Percentiles rank a stretch among this genome's conserved stretches.
These are phyloP conservation scores for Zaprionus inermis DNA, from an alignment of 1,140 invertebrate species.

Conservation along the genomic window DNA sequence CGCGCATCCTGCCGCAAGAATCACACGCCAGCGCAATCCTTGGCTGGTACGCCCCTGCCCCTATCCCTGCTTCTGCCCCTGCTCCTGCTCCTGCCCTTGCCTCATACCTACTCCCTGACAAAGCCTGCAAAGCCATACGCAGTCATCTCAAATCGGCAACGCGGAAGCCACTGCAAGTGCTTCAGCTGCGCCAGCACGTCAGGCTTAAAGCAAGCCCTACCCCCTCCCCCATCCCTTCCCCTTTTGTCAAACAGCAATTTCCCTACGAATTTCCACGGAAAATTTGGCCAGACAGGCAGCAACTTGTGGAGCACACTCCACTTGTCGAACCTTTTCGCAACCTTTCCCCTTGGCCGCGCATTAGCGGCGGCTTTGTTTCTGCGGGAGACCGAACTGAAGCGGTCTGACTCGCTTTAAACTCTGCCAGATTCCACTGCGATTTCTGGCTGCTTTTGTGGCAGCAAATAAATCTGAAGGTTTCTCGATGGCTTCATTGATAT, in stretches of 20 bases:
- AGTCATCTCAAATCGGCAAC: not conserved
- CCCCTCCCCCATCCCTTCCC: too few species aligned
- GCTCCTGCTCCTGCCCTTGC: not conserved
- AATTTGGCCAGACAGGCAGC: not conserved
- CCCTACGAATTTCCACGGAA: conserved; percentile 5
- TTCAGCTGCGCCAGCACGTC: not conserved
- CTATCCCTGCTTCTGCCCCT: too few species aligned
- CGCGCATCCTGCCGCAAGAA: not conserved
- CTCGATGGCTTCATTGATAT: not conserved
- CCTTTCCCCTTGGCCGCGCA: not conserved
- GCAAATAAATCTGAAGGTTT: not conserved
- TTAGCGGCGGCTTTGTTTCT: not conserved
- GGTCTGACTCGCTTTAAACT: not conserved
- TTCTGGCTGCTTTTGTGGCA: not conserved
- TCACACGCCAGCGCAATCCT: not conserved
- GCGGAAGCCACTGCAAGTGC: conserved; percentile 1
- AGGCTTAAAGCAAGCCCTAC: not conserved
- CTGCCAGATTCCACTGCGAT: not conserved
- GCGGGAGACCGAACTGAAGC: not conserved
- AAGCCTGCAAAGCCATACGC: not conserved
- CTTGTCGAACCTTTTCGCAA: not conserved
- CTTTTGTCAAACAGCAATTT: conserved; percentile 1
- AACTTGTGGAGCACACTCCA: not conserved
- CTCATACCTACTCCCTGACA: not conserved
- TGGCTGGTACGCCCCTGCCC: not conserved